These are phyloP conservation scores for Catostomus latipinnis DNA, from an alignment of 2,797 vertebrate genomes.

Conservation along the genomic window DNA sequence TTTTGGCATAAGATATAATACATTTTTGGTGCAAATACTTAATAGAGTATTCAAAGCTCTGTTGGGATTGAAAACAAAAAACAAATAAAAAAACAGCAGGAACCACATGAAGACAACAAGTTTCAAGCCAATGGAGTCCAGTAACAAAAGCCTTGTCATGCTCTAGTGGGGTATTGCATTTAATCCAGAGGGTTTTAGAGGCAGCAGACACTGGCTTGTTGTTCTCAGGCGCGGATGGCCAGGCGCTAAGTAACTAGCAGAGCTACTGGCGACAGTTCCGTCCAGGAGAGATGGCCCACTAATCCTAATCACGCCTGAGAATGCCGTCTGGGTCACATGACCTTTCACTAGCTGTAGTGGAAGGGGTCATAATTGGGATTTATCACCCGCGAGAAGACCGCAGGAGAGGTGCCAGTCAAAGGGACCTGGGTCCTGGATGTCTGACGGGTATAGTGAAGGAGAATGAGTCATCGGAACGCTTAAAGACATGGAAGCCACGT, in stretches of 20 bases:
- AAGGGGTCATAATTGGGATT: conserved; percentile 79
- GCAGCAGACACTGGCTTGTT: conserved; percentile 73
- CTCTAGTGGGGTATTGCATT: conserved; percentile 77
- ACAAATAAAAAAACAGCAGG: conserved; percentile 52
- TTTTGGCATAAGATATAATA: conserved; percentile 38
- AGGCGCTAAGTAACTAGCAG: conserved; percentile 80
- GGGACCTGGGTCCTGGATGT: conserved; percentile 68
- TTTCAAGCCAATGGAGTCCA: conserved; percentile 77
- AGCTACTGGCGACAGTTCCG: conserved; percentile 86
- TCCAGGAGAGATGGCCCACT: conserved; percentile 78
- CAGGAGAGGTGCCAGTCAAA: conserved; percentile 78
- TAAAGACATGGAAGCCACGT: conserved; percentile 62
- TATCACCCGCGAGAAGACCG: conserved; percentile 68
- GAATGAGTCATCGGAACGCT: conserved; percentile 76
- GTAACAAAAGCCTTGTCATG: conserved; percentile 81
- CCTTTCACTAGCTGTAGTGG: conserved; percentile 65
- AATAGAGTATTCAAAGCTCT: conserved; percentile 29
- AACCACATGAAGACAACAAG: conserved; percentile 67
- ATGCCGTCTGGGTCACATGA: conserved; percentile 81
- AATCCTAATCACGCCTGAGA: conserved; percentile 81
- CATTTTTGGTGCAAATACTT: conserved; percentile 24
- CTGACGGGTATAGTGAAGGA: conserved; percentile 54
- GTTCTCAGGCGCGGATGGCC: conserved; percentile 65
- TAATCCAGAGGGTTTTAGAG: conserved; percentile 80
- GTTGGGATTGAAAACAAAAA: conserved; percentile 30